Evolutionary conservation across 2,888 invertebrate genomes (phyloP), one percentile per base, ranked within the genome.

Genomic region (Galerucella calmariensis): DNA sequence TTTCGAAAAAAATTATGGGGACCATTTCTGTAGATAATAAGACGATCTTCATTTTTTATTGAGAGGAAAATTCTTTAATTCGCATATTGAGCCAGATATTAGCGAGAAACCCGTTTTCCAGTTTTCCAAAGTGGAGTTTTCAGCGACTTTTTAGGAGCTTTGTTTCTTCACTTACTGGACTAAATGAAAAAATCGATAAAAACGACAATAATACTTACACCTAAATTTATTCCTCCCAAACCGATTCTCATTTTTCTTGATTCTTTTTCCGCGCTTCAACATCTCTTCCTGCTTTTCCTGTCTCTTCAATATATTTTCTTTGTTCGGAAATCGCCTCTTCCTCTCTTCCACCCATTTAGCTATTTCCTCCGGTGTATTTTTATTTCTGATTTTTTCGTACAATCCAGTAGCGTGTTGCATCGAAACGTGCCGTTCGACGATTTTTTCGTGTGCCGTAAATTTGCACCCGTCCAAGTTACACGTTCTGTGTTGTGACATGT

Each of bases 321-420:
- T 85, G 65, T 77, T 83, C 0, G 87, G 86, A 80, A 83, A 86
- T 82, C 91, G 93, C 88, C 90, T 93, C 85, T 92, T 94, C 67
- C 98, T 89, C 82, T 97, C 96, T 68, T 90, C 91, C 78, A 92
- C 90, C 97, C 97, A 98, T 85, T 94, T 94, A 48, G 92, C 88
- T 74, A 97, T 93, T 79, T 96, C 96, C 85, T 96, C 95, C 0
- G 94, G 93, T 6, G 94, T 93, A 77, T 93, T 91, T 8, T 94
- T 83, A 79, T 93, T 92, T 79, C 92, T 91, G 76, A 97, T 93
- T 86, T 92, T 93, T 69, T 93, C 91, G 83, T 93, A 97, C 20
- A 97, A 87, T 0, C 96, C 97, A n/a, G 93, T 92, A 8, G 90
- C 90, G 87, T 97, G 97, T 87, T 96, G 95, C 90, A 94, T 92